Conservation (phyloP, 2,888 invertebrate species). For the Adelphocoris suturalis region DNA sequence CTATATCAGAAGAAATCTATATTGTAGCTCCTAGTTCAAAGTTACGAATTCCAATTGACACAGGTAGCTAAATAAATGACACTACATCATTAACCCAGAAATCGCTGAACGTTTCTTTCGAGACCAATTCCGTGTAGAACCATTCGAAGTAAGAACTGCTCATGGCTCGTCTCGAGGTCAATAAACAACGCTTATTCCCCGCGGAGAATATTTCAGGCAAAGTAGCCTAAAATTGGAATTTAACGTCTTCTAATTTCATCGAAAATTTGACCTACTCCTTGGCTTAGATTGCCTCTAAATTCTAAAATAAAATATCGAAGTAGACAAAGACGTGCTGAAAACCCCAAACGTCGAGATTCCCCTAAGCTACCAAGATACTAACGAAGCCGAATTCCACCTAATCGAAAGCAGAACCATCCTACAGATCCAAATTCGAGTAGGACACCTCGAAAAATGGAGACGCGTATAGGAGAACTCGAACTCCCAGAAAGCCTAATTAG, state of each 20-base stretch:
- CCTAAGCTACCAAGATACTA: not conserved
- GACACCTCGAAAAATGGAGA: slow-evolving; percentile 27
- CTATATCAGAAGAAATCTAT: too few species aligned
- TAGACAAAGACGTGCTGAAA: not conserved
- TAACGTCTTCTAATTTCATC: slow-evolving; percentile 35
- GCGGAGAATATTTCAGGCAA: not conserved
- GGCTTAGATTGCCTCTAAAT: slow-evolving; percentile 33
- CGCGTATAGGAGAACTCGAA: too few species aligned
- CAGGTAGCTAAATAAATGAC: too few species aligned
- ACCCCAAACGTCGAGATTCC: slow-evolving; percentile 30
- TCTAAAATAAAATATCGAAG: not conserved
- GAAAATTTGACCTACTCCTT: slow-evolving; percentile 33
- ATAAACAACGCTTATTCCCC: not conserved
- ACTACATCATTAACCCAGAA: too few species aligned
- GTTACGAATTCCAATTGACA: too few species aligned
- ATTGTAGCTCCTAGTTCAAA: too few species aligned
- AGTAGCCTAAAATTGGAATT: slow-evolving; percentile 1
- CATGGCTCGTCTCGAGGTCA: not conserved
- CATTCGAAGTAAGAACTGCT: not conserved
- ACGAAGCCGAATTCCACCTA: not conserved
- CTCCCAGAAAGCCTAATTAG: slow-evolving; percentile 24
- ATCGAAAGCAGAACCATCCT: slow-evolving; percentile 11
- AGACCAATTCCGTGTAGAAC: not conserved
- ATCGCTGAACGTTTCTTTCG: too few species aligned
- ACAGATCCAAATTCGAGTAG: slow-evolving; percentile 10